These are phyloP conservation scores for Eledone cirrhosa DNA, from an alignment of 2,888 invertebrate genomes.

Conservation along the genomic window DNA sequence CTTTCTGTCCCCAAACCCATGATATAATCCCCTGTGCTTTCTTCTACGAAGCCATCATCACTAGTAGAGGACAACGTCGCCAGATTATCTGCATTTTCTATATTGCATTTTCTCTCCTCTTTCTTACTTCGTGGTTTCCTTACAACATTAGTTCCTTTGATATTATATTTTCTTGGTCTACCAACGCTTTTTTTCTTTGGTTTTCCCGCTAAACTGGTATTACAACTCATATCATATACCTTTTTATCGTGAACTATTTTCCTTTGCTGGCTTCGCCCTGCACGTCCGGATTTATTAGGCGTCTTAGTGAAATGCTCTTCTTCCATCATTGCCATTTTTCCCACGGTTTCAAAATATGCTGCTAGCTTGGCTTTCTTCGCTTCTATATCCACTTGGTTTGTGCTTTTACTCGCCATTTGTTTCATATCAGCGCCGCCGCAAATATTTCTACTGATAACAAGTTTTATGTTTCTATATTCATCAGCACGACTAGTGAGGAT, in stretches of 20 bases:
- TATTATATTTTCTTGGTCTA: neutral
- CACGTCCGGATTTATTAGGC: neutral
- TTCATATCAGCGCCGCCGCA: neutral
- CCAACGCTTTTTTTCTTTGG: neutral
- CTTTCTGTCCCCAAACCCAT: neutral
- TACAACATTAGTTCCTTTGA: neutral
- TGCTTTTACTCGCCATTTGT: neutral
- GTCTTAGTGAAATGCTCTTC: neutral
- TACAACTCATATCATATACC: neutral
- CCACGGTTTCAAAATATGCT: neutral
- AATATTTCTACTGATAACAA: neutral
- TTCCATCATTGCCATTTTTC: neutral
- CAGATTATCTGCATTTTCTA: neutral
- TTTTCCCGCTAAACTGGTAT: neutral
- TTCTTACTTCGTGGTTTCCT: neutral
- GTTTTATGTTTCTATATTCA: constrained; percentile 16
- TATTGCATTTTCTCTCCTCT: no score
- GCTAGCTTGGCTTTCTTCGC: neutral
- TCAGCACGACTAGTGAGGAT: constrained; percentile 9
- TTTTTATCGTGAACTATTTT: neutral
- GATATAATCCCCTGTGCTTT: constrained; percentile 17
- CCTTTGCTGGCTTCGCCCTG: neutral
- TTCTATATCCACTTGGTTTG: neutral
- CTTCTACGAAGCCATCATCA: constrained; percentile 20
- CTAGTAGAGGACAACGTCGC: neutral